Percentiles rank a stretch among this genome's conserved stretches.
Evolutionary conservation across 2,888 invertebrate species (phyloP).

Genomic region (Cheilosia urbana): DNA sequence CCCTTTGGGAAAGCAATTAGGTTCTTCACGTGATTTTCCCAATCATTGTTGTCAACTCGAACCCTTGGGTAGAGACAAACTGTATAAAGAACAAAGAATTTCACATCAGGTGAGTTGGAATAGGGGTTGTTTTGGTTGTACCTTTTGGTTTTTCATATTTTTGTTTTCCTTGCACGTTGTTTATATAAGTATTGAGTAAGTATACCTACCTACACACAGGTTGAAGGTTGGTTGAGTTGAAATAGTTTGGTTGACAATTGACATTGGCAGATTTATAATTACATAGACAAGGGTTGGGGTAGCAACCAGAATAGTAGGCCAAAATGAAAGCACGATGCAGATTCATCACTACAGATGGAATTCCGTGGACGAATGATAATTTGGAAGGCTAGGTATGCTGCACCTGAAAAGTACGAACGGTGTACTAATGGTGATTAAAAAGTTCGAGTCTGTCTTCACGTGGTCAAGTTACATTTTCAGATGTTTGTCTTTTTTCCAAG

Average conservation of each 20-base stretch:
- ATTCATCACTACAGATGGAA: neutral
- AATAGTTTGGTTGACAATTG: conserved; percentile 13
- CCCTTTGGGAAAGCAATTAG: conserved; percentile 26
- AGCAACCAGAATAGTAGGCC: too few relatives aligned
- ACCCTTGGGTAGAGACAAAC: conserved; percentile 39
- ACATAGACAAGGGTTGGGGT: neutral
- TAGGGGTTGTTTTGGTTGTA: conserved; percentile 11
- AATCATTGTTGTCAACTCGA: conserved; percentile 43
- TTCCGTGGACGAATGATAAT: too few relatives aligned
- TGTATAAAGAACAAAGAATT: conserved; percentile 37
- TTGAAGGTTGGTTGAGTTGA: neutral
- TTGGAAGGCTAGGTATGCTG: too few relatives aligned
- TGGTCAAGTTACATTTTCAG: too few relatives aligned
- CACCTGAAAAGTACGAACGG: too few relatives aligned
- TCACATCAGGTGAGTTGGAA: conserved; percentile 23
- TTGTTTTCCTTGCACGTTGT: conserved; percentile 5
- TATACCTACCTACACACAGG: too few relatives aligned
- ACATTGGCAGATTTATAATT: neutral
- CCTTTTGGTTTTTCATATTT: conserved; percentile 1
- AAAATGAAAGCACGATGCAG: neutral
- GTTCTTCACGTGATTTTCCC: conserved; percentile 17
- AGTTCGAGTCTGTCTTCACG: too few relatives aligned
- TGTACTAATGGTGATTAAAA: too few relatives aligned
- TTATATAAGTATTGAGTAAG: neutral
- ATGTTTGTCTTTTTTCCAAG: too few relatives aligned